Evolutionary conservation across 2,888 invertebrate genomes (phyloP).

Genomic region (Strigamia maritima): DNA sequence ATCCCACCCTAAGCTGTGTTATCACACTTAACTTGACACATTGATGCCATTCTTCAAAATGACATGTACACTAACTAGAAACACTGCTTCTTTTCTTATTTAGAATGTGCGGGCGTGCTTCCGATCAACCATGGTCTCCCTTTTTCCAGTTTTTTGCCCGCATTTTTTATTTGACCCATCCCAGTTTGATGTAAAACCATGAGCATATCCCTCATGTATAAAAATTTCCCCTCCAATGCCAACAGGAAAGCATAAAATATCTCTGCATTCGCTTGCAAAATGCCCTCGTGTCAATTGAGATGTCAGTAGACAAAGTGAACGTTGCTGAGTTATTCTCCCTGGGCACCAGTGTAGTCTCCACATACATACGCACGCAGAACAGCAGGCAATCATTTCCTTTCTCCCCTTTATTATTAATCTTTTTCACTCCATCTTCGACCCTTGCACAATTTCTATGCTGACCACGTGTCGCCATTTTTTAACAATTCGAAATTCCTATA

Average conservation of each 20-base stretch:
- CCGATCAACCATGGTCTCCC: conserved; percentile 20
- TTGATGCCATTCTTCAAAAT: neutral
- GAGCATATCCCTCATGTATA: conserved; percentile 38
- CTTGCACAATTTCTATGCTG: conserved; percentile 10
- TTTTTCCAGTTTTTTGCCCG: neutral
- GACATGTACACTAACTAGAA: conserved; percentile 3
- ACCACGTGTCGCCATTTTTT: conserved; percentile 13
- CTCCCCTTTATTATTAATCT: conserved; percentile 31
- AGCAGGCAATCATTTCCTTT: conserved; percentile 33
- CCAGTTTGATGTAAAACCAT: conserved; percentile 31
- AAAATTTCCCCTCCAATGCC: conserved; percentile 35
- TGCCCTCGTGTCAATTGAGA: conserved; percentile 36
- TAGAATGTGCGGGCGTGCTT: conserved; percentile 8
- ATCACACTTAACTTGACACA: conserved; percentile 31
- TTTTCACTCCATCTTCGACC: conserved; percentile 31
- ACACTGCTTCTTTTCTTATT: conserved; percentile 29
- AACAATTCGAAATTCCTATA: conserved; percentile 8
- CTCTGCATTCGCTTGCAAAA: conserved; percentile 17
- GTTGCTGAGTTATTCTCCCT: conserved; percentile 34
- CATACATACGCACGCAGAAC: conserved; percentile 31
- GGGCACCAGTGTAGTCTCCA: conserved; percentile 31
- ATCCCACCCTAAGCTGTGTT: neutral
- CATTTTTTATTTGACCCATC: neutral
- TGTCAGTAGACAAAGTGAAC: conserved; percentile 35
- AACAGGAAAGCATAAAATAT: conserved; percentile 37